A percentile compares a stretch with the other conserved stretches of the same genome.
Evolutionary conservation across 2,797 vertebrate species (phyloP).

Genomic region (Cryptoprocta ferox): DNA sequence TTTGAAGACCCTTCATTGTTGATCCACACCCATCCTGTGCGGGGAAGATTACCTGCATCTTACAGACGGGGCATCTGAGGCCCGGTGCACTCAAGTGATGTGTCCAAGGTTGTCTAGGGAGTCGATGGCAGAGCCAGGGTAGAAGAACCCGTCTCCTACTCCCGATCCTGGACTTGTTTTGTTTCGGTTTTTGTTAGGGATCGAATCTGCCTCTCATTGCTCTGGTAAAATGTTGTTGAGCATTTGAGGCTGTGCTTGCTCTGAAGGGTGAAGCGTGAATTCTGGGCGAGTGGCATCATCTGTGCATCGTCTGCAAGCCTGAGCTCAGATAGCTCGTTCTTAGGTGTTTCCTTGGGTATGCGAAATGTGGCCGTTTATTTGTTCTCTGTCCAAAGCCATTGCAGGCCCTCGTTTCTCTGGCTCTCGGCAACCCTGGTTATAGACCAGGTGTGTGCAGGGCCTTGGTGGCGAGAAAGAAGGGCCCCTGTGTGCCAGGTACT

Average conservation of each 20-base stretch:
- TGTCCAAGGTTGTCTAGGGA: not conserved
- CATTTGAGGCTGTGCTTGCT: not conserved
- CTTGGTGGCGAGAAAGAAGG: not conserved
- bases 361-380: not conserved
- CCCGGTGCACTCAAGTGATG: not conserved
- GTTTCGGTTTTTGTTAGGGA: not conserved
- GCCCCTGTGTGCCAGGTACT: accelerated
- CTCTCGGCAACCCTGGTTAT: accelerated
- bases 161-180: not conserved
- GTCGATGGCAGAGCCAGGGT: not conserved
- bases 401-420: not conserved
- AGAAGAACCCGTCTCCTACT: not conserved
- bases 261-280: accelerated
- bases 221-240: not conserved
- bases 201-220: not conserved
- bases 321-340: accelerated
- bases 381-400: not conserved
- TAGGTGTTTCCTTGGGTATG: not conserved
- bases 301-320: accelerated
- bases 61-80: not conserved
- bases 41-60: not conserved
- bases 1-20: not conserved
- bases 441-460: not conserved
- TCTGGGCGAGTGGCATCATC: accelerated
- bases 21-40: not conserved